These are phyloP conservation scores for Catostylus mosaicus DNA, from an alignment of 30 jellyfish, hydroid and myxozoan genomes.

Conservation along the genomic window DNA sequence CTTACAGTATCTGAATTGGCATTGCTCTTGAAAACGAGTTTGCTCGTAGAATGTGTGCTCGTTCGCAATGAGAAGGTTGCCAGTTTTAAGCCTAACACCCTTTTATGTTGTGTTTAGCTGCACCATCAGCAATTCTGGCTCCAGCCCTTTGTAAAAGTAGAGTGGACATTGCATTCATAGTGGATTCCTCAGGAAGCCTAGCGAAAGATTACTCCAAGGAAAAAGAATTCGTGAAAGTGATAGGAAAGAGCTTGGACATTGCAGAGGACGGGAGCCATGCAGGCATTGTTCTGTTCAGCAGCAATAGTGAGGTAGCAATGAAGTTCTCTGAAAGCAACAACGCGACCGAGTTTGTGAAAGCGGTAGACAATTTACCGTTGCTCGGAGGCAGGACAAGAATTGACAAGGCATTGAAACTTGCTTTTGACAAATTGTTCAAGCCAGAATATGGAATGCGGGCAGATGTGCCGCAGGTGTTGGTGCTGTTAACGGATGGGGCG, in stretches of 20 bases:
- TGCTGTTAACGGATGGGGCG: conserved; percentile 62
- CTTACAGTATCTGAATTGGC: too few species aligned
- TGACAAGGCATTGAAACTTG: conserved; percentile 59
- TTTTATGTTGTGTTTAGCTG: conserved; percentile 3
- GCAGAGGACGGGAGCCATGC: conserved; percentile 51
- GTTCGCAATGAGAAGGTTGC: too few species aligned
- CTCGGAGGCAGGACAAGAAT: conserved; percentile 54
- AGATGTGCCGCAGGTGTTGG: conserved; percentile 62
- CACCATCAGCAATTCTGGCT: neutral
- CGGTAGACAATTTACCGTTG: conserved; percentile 65
- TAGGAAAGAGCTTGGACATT: conserved; percentile 35
- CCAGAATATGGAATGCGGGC: conserved; percentile 59
- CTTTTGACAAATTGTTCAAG: conserved; percentile 39
- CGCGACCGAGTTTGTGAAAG: conserved; percentile 15
- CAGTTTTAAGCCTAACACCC: too few species aligned
- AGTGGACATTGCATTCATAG: conserved; percentile 60
- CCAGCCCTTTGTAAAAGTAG: conserved; percentile 23
- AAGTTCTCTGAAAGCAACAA: conserved; percentile 41
- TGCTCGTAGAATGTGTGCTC: too few species aligned
- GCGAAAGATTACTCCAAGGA: conserved; percentile 35
- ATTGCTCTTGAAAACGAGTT: too few species aligned
- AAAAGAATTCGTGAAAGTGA: conserved; percentile 46
- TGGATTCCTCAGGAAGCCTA: conserved; percentile 72
- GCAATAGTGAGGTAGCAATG: conserved; percentile 38
- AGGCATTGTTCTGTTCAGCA: conserved; percentile 60